Evolutionary conservation across 64 coral and sea anemone species (phyloP).

Genomic region (Trachythela sp.): DNA sequence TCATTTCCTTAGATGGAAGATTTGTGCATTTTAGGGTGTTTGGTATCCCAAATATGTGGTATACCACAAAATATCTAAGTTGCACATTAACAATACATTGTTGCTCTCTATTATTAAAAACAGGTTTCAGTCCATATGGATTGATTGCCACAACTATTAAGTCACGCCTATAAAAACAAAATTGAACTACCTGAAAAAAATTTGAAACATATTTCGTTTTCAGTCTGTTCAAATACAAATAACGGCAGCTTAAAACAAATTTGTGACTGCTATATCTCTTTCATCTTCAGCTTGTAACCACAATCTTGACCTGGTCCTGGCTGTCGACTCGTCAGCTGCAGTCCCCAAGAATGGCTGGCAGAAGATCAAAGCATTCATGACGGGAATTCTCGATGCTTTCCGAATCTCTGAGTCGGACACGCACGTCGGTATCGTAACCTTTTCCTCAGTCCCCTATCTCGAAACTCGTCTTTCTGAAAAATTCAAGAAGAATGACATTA

Average conservation of each 20-base stretch:
- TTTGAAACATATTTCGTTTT: no score
- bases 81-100: no score
- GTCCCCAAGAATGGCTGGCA: neutral
- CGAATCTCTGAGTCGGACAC: neutral
- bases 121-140: no score
- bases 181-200: no score
- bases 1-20: no score
- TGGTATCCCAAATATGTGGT: no score
- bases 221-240: no score
- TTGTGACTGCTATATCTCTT: neutral
- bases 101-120: no score
- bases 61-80: no score
- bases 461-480: neutral
- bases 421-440: neutral
- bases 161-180: no score
- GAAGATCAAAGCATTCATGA: constrained; percentile 8
- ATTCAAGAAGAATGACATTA: neutral
- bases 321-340: neutral
- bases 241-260: neutral
- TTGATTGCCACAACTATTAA: no score
- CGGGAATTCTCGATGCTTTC: neutral
- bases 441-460: neutral
- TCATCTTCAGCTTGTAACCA: constrained; percentile 10
- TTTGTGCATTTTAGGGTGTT: no score
- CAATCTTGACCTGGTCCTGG: constrained; percentile 14